A percentile compares a stretch with the other conserved stretches of the same genome.
Evolutionary conservation across 2,888 invertebrate genomes (phyloP).

Genomic region (Pristionchus japonicus): DNA sequence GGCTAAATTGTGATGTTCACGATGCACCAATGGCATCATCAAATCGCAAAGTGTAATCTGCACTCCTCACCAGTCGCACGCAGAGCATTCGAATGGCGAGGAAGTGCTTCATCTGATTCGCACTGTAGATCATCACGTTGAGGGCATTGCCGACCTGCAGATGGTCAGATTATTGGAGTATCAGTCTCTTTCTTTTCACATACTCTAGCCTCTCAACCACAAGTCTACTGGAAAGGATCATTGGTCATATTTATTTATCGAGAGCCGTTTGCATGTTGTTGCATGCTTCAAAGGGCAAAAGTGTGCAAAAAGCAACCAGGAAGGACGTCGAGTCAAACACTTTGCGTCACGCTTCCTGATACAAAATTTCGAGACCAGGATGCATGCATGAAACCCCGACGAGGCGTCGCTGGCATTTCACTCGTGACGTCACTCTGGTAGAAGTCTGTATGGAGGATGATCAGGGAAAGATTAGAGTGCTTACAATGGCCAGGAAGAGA

Average conservation of each 20-base stretch:
- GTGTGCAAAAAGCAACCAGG: neutral
- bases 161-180: too few relatives aligned
- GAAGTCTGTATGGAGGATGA: neutral
- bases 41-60: neutral
- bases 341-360: neutral
- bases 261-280: neutral
- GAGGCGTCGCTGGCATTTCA: neutral
- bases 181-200: too few relatives aligned
- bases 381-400: neutral
- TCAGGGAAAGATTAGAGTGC: neutral
- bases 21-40: neutral
- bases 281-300: neutral
- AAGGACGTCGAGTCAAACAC: neutral
- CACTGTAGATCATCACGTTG: conserved; percentile 70
- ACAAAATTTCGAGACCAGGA: neutral
- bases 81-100: conserved; percentile 73
- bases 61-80: conserved; percentile 63
- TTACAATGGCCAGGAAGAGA: conserved; percentile 63
- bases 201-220: too few relatives aligned
- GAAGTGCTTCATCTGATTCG: conserved; percentile 71
- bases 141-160: conserved; percentile 65
- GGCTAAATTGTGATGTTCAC: neutral
- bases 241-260: neutral
- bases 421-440: neutral
- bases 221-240: too few relatives aligned